phyloP scores from a whole-genome alignment of 2,888 invertebrate species.

The Tuta absoluta region DNA sequence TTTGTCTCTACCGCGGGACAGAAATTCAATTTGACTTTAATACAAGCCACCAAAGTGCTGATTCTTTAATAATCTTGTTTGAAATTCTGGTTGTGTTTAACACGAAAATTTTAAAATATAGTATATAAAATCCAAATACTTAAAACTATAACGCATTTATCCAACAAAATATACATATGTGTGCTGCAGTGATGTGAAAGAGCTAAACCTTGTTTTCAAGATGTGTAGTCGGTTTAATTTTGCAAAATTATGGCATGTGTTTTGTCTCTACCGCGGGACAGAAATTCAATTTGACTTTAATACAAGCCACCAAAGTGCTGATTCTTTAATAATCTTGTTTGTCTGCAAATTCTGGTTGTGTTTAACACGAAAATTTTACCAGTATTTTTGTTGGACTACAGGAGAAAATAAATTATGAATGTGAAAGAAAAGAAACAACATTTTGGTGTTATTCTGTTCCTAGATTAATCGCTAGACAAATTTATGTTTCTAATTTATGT shows the following conservation, averaged over 20 bases:
- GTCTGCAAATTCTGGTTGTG: neutral
- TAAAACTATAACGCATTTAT: too few species aligned
- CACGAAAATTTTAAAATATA: neutral
- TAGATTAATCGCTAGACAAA: slow-evolving; percentile 1
- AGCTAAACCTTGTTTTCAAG: too few species aligned
- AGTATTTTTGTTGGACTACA: neutral
- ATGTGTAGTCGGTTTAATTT: neutral
- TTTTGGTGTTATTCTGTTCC: too few species aligned
- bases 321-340: neutral
- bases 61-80: neutral
- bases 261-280: slow-evolving; percentile 14
- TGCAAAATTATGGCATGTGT: neutral
- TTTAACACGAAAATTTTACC: neutral
- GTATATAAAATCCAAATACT: too few species aligned
- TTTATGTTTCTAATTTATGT: slow-evolving; percentile 3
- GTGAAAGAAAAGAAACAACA: too few species aligned
- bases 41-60: slow-evolving; percentile 14
- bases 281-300: slow-evolving; percentile 33
- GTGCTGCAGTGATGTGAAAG: too few species aligned
- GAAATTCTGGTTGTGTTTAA: neutral
- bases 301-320: slow-evolving; percentile 14
- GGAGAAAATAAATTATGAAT: neutral
- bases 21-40: slow-evolving; percentile 33
- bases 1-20: slow-evolving; percentile 14
- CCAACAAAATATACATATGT: too few species aligned